Conservation (phyloP, 64 coral and sea anemone genomes). For the Catalaphyllia jardinei region DNA sequence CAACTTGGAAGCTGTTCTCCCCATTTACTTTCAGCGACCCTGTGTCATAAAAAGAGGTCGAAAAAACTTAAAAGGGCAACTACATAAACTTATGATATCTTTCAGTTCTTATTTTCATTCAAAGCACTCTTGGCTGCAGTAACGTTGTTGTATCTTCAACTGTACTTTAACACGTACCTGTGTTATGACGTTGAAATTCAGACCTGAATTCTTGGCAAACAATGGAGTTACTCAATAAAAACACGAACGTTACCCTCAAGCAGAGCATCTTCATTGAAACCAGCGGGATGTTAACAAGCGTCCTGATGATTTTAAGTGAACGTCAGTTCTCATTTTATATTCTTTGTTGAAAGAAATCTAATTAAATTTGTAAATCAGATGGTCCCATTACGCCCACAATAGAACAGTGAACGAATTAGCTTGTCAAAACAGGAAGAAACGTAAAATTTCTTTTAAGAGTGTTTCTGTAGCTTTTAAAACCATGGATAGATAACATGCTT, state of each 20-base stretch:
- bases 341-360: neutral
- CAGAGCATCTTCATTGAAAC: neutral
- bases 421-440: slow-evolving; percentile 23
- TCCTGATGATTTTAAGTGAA: neutral
- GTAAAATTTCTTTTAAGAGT: neutral
- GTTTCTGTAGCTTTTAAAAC: neutral
- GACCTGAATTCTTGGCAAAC: neutral
- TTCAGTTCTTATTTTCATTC: neutral
- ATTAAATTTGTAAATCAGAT: neutral
- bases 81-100: neutral
- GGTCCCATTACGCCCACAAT: slow-evolving; percentile 3
- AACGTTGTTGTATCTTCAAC: neutral
- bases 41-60: neutral
- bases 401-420: neutral
- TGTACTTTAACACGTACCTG: neutral
- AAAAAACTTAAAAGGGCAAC: too few relatives aligned
- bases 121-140: too few relatives aligned
- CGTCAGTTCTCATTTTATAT: slow-evolving; percentile 1
- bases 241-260: neutral
- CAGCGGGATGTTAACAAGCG: neutral
- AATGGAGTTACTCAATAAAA: neutral
- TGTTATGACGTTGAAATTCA: neutral
- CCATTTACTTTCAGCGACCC: neutral
- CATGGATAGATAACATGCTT: neutral
- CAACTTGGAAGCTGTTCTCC: neutral